Evolutionary conservation across 2,113 vertebrate species (phyloP).

Genomic region (Tetrax tetrax): DNA sequence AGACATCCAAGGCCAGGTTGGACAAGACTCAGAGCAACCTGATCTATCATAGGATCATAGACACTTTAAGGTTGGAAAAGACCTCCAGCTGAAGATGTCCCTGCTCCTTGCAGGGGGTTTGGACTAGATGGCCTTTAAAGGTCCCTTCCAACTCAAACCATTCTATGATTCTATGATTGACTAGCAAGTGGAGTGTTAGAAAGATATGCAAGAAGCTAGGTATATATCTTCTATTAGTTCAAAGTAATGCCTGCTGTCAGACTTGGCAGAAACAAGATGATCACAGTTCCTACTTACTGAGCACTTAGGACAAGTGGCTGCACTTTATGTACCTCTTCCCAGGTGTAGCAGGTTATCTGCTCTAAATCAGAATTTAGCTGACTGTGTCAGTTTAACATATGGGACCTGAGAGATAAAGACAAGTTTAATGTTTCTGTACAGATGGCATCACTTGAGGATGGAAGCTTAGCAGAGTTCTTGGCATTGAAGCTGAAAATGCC

Average conservation of each 20-base stretch:
- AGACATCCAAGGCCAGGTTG: too few species aligned
- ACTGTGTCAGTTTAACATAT: neutral
- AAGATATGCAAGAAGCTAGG: neutral
- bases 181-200: neutral
- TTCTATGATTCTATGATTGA: neutral
- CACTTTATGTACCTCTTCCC: neutral
- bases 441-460: neutral
- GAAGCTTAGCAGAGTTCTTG: neutral
- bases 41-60: too few species aligned
- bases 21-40: too few species aligned
- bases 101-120: too few species aligned
- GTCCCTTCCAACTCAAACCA: too few species aligned
- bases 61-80: too few species aligned
- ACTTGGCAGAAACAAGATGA: neutral
- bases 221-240: neutral
- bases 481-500: neutral
- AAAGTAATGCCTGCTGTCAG: neutral
- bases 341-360: neutral
- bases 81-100: too few species aligned
- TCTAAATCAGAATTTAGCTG: conserved; percentile 7
- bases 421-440: neutral
- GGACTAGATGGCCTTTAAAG: too few species aligned
- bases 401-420: neutral
- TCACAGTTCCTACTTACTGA: neutral
- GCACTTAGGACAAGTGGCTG: neutral